Percentiles rank a stretch among this genome's conserved stretches.
Evolutionary conservation across 1,140 invertebrate species (phyloP).

Genomic region (Trichonephila clavata): DNA sequence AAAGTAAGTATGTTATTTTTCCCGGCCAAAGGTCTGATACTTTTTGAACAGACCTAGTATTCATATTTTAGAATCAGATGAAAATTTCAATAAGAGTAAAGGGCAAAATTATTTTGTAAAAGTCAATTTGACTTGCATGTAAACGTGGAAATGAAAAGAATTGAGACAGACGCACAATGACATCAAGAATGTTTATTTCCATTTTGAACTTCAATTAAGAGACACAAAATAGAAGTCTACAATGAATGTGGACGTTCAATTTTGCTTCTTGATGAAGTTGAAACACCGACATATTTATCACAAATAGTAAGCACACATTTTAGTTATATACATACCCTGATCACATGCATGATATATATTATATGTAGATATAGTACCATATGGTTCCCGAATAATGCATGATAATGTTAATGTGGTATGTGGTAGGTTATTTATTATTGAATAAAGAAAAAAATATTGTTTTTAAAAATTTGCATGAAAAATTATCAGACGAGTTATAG

Average conservation of each 20-base stretch:
- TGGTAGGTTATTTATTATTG: no score
- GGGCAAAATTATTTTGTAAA: no score
- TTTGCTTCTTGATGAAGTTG: constrained; percentile 35
- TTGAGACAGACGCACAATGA: not conserved
- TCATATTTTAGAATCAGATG: no score
- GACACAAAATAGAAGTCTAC: constrained; percentile 44
- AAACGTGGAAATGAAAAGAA: not conserved
- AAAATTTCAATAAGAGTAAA: no score
- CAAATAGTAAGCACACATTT: constrained; percentile 41
- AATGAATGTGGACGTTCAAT: constrained; percentile 34
- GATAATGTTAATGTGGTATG: not conserved
- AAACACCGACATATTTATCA: constrained; percentile 39
- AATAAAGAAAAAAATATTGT: no score
- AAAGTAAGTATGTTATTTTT: no score
- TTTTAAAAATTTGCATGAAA: no score
- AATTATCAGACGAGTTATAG: no score
- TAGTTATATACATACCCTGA: constrained; percentile 60
- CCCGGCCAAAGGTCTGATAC: no score
- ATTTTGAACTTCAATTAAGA: constrained; percentile 11
- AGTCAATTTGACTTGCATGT: no score
- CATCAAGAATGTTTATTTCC: constrained; percentile 52
- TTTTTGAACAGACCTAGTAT: no score
- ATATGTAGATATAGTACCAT: not conserved
- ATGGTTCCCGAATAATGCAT: not conserved
- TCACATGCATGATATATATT: constrained; percentile 32